Conservation (phyloP, 2,113 vertebrate genomes). For the Heptranchias perlo region DNA sequence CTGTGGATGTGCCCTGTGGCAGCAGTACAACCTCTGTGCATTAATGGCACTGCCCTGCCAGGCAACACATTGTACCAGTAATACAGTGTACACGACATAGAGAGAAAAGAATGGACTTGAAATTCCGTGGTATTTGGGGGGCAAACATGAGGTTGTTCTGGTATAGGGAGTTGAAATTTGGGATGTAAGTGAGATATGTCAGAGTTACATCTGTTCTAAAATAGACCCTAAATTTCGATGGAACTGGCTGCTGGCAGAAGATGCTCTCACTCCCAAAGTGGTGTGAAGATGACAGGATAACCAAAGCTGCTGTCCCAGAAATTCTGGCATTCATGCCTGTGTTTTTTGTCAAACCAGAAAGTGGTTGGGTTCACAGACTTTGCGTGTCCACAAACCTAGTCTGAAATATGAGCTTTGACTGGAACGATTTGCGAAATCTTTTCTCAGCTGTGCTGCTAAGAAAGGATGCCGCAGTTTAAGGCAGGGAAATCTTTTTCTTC, state of each 20-base stretch:
- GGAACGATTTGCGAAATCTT: neutral
- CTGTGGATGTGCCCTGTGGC: neutral
- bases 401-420: neutral
- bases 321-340: neutral
- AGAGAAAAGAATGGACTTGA: neutral
- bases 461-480: neutral
- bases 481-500: neutral
- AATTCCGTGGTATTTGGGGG: neutral
- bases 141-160: no score
- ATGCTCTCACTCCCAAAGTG: neutral
- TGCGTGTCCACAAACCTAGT: neutral
- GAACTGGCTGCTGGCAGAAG: neutral
- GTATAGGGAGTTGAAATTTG: no score
- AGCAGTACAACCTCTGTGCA: neutral
- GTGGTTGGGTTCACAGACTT: neutral
- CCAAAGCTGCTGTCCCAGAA: neutral
- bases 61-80: neutral
- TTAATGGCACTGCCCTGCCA: neutral
- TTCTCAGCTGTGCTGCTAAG: neutral
- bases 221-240: neutral
- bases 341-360: neutral
- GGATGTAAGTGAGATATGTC: no score
- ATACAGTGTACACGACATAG: neutral
- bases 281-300: neutral
- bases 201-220: no score